These are phyloP conservation scores for Cabera pusaria DNA, from an alignment of 2,888 invertebrate genomes.

Conservation along the genomic window DNA sequence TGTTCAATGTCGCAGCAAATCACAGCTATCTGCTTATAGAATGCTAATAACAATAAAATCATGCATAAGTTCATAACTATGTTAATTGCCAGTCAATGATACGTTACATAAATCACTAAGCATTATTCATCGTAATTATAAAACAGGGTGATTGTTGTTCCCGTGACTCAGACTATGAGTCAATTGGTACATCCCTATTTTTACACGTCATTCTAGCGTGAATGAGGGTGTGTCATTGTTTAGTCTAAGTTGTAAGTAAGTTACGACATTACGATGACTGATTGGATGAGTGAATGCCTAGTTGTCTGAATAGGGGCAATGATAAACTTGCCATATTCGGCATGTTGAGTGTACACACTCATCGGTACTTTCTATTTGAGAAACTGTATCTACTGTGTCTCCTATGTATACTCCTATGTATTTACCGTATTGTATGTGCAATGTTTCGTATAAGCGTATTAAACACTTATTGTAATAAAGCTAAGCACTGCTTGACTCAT, in stretches of 20 bases:
- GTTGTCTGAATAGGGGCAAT: conserved; percentile 11
- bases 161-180: conserved; percentile 39
- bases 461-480: no score
- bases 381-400: no score
- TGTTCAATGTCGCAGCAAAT: conserved; percentile 28
- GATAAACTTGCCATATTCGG: no score
- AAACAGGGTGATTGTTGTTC: conserved; percentile 28
- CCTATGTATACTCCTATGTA: no score
- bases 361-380: no score
- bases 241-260: conserved; percentile 34
- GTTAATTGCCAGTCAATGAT: conserved; percentile 38
- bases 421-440: no score
- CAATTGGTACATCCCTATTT: conserved; percentile 40
- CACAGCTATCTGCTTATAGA: conserved; percentile 35
- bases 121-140: conserved; percentile 47
- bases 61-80: conserved; percentile 47
- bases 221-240: conserved; percentile 62
- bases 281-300: conserved; percentile 5
- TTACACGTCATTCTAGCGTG: conserved; percentile 39
- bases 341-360: no score
- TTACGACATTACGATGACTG: conserved; percentile 11
- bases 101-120: conserved; percentile 50
- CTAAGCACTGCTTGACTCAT: no score
- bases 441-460: no score
- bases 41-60: conserved; percentile 44